These are phyloP conservation scores for Periophthalmus modestus DNA, from an alignment of 2,113 vertebrate genomes.

Conservation along the genomic window DNA sequence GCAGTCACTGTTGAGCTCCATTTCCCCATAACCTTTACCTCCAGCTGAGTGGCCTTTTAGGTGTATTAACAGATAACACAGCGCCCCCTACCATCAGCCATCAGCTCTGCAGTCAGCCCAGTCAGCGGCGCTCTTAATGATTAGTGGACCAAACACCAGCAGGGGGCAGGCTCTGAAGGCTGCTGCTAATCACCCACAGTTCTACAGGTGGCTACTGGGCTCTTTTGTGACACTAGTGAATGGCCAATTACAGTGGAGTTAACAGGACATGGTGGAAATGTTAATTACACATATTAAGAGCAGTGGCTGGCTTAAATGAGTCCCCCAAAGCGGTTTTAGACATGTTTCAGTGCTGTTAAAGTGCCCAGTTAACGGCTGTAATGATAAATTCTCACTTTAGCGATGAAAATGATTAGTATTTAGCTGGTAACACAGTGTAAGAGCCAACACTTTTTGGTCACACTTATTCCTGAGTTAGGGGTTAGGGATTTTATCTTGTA, in stretches of 20 bases:
- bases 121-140: conserved; percentile 42
- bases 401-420: neutral
- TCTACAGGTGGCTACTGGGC: conserved; percentile 21
- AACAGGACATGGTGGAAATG: conserved; percentile 20
- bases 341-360: neutral
- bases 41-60: conserved; percentile 42
- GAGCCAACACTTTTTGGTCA: neutral
- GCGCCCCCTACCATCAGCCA: conserved; percentile 18
- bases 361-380: neutral
- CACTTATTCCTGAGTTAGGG: neutral
- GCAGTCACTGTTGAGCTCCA: neutral
- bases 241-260: neutral
- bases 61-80: conserved; percentile 41
- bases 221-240: conserved; percentile 20
- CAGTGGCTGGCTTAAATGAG: neutral
- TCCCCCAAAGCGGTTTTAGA: conserved; percentile 3
- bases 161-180: conserved; percentile 31
- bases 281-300: conserved; percentile 23
- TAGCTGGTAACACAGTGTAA: neutral
- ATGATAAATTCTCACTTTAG: neutral
- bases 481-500: neutral
- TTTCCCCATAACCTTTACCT: conserved; percentile 43
- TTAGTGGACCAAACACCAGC: conserved; percentile 47
- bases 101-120: conserved; percentile 7
- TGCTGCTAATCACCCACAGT: conserved; percentile 38